These are phyloP conservation scores for Frankliniella intonsa DNA, from an alignment of 2,888 invertebrate genomes.

Conservation along the genomic window DNA sequence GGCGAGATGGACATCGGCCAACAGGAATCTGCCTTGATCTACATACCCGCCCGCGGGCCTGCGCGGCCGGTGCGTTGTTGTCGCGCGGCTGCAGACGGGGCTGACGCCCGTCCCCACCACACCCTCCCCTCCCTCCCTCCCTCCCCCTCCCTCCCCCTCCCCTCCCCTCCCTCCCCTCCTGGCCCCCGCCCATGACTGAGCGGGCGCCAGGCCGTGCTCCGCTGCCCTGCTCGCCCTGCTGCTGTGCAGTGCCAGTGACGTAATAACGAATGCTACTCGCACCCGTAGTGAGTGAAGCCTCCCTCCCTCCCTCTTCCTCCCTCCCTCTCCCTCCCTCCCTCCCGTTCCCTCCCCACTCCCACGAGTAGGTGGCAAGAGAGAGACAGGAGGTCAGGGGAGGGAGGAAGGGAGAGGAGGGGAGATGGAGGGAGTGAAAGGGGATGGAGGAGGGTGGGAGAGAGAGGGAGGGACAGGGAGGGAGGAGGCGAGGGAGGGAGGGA, in stretches of 20 bases:
- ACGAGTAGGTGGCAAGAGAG: conserved; percentile 34
- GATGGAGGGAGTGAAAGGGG: conserved; percentile 31
- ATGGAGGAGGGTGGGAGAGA: conserved; percentile 29
- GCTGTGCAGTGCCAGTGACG: too few species aligned
- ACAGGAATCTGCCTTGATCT: conserved; percentile 1
- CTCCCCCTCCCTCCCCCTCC: not conserved
- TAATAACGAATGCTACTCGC: too few species aligned
- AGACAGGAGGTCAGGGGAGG: conserved; percentile 34
- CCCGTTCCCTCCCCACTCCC: not conserved
- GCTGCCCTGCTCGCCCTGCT: too few species aligned
- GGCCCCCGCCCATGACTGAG: not conserved
- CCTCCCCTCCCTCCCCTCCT: not conserved
- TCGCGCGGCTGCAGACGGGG: too few species aligned
- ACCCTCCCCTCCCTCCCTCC: not conserved
- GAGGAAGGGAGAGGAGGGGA: conserved; percentile 33
- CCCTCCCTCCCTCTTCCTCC: not conserved
- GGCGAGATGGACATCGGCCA: not conserved
- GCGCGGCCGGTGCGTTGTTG: too few species aligned
- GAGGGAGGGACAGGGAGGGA: conserved; percentile 32
- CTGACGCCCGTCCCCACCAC: not conserved
- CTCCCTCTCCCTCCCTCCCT: not conserved
- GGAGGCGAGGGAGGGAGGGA: conserved; percentile 33
- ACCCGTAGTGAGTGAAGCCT: not conserved
- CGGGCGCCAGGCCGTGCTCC: too few species aligned
- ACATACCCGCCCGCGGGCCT: not conserved